These are phyloP conservation scores for Mayetiola destructor DNA, from an alignment of 2,888 invertebrate genomes.

Conservation along the genomic window DNA sequence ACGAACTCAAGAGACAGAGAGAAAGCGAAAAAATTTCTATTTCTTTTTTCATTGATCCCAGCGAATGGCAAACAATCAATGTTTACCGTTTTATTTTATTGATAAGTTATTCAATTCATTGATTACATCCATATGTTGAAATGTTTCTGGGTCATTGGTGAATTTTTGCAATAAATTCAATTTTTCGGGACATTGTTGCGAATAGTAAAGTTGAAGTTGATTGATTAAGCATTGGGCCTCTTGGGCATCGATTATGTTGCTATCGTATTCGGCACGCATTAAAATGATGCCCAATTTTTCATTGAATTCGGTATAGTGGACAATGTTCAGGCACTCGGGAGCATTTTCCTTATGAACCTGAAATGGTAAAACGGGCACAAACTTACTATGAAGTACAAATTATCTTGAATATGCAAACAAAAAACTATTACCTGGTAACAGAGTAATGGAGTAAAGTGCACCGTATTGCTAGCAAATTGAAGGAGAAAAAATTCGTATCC, in stretches of 20 bases:
- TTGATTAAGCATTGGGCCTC: conserved; percentile 79
- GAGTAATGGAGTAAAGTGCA: conserved; percentile 72
- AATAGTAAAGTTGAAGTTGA: conserved; percentile 73
- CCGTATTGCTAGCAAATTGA: conserved; percentile 54
- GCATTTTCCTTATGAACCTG: conserved; percentile 75
- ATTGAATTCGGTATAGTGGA: conserved; percentile 61
- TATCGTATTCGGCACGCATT: conserved; percentile 77
- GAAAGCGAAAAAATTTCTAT: no score
- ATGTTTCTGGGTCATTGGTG: conserved; percentile 52
- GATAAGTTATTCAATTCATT: conserved; percentile 49
- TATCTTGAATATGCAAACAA: neutral
- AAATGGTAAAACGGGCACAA: neutral
- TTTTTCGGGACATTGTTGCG: conserved; percentile 47
- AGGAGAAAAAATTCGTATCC: conserved; percentile 77
- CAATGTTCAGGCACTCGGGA: conserved; percentile 68
- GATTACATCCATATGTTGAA: conserved; percentile 71
- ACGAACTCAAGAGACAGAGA: no score
- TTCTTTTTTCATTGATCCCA: neutral
- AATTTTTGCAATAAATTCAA: conserved; percentile 51
- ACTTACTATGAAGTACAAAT: neutral
- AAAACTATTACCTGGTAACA: conserved; percentile 55
- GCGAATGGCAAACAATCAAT: no score
- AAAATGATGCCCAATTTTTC: conserved; percentile 55
- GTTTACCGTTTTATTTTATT: neutral
- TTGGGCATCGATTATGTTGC: conserved; percentile 53